These are phyloP conservation scores for Lithobius niger DNA, from an alignment of 1,140 invertebrate genomes.

Conservation along the genomic window DNA sequence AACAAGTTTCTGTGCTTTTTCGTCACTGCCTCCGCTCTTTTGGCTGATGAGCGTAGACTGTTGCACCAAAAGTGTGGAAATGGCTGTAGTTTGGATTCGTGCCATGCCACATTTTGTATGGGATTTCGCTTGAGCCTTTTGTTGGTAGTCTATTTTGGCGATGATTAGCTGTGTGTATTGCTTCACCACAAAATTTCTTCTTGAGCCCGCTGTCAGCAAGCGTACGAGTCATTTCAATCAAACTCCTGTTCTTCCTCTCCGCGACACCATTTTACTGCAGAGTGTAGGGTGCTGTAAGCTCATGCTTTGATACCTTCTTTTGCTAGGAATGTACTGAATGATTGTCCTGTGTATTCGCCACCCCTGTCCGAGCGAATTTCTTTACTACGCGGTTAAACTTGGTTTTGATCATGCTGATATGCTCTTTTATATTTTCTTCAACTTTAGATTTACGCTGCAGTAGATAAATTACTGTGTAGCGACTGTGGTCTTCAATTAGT, in stretches of 20 bases:
- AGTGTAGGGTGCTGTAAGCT: slow-evolving; percentile 16
- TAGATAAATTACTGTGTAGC: no score
- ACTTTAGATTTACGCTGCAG: no score
- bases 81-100: slow-evolving; percentile 23
- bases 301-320: slow-evolving; percentile 10
- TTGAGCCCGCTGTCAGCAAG: slow-evolving; percentile 12
- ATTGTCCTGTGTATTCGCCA: no score
- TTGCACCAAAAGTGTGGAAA: slow-evolving; percentile 25
- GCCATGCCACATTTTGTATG: slow-evolving; percentile 24
- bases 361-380: no score
- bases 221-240: slow-evolving; percentile 15
- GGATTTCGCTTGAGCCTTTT: slow-evolving; percentile 16
- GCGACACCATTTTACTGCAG: slow-evolving; percentile 19
- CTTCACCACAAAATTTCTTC: slow-evolving; percentile 17
- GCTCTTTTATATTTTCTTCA: no score
- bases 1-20: slow-evolving; percentile 8
- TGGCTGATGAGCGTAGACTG: slow-evolving; percentile 23
- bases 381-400: no score
- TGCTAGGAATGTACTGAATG: no score
- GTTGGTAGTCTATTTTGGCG: slow-evolving; percentile 14
- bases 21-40: slow-evolving; percentile 16
- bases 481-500: no score
- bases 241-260: slow-evolving; percentile 16
- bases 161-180: slow-evolving; percentile 17
- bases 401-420: no score